A percentile compares a stretch with the other conserved stretches of the same genome.
phyloP scores from a whole-genome alignment of 1,140 invertebrate genomes.

The Littorina saxatilis region DNA sequence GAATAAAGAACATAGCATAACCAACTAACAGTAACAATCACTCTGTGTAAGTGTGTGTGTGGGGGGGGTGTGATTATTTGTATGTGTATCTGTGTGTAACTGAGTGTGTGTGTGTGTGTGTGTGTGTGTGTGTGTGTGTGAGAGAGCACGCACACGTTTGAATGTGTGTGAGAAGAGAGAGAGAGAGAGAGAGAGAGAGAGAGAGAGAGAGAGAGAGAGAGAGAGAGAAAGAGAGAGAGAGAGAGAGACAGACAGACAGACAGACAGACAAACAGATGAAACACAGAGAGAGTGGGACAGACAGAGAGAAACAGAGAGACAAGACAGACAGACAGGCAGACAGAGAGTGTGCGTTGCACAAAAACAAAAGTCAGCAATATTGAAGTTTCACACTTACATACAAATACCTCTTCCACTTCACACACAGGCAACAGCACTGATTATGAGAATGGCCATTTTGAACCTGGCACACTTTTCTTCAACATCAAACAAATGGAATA shows the following conservation, averaged over 20 bases:
- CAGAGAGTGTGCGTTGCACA: no score
- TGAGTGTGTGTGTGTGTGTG: slow-evolving; percentile 16
- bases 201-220: background rate
- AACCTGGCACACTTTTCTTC: no score
- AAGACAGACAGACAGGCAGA: background rate
- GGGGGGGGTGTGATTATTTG: background rate
- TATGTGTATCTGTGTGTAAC: background rate
- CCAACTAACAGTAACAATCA: no score
- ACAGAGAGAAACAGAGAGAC: background rate
- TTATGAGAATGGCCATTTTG: no score
- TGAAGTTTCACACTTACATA: no score
- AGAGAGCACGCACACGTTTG: no score
- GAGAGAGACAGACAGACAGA: no score
- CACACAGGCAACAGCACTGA: slow-evolving; percentile 7
- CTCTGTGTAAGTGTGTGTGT: background rate
- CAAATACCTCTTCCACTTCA: slow-evolving; percentile 2
- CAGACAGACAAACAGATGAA: background rate
- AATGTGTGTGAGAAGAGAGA: background rate
- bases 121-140: background rate
- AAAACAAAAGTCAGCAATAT: no score
- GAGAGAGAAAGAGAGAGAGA: background rate
- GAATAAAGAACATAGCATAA: no score
- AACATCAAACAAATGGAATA: no score
- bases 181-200: background rate
- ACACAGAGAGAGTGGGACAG: background rate